Conservation (phyloP, 2,888 invertebrate species). For the Caprella mutica region DNA sequence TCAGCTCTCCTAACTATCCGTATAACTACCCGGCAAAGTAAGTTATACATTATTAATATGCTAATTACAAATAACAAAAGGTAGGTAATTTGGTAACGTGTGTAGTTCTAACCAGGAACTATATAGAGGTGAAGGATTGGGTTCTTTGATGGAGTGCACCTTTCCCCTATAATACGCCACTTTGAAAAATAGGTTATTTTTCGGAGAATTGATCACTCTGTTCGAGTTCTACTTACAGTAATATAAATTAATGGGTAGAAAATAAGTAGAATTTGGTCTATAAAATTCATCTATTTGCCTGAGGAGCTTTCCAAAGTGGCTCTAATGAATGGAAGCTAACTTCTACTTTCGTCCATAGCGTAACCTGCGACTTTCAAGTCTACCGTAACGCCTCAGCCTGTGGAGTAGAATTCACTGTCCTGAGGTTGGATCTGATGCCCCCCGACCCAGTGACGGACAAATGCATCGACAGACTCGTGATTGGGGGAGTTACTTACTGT, state of each 20-base stretch:
- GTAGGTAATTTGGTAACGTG: neutral
- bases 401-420: conserved; percentile 21
- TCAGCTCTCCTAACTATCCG: conserved; percentile 33
- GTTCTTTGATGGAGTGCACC: no score
- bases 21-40: conserved; percentile 28
- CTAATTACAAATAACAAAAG: neutral
- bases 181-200: neutral
- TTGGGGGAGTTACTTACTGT: neutral
- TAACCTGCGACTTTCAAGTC: conserved; percentile 21
- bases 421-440: conserved; percentile 16
- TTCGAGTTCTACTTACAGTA: no score
- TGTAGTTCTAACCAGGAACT: neutral
- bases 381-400: conserved; percentile 17
- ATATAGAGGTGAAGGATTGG: no score
- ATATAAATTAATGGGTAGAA: no score
- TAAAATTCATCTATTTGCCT: neutral
- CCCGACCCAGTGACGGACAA: neutral
- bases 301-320: neutral
- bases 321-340: neutral
- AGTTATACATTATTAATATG: conserved; percentile 6
- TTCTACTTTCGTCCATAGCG: conserved; percentile 3
- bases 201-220: no score
- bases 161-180: neutral
- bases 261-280: no score
- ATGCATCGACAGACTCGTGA: neutral